Evolutionary conservation across 2,888 invertebrate species (phyloP), one percentile per base, ranked within the genome.

Genomic region (Dioctria rufipes): DNA sequence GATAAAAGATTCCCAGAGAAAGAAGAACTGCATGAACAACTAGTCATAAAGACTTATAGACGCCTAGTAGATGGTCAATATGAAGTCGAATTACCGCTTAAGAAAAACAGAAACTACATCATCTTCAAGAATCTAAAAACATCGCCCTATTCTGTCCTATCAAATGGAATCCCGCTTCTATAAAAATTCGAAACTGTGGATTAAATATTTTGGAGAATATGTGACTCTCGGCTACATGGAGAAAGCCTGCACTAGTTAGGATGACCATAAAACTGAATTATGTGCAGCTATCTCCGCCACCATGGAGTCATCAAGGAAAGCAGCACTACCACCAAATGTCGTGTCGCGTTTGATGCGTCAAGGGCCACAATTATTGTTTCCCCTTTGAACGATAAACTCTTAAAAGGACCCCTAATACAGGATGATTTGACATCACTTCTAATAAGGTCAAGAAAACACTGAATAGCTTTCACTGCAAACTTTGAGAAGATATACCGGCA

Each of bases 171-270:
- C 43, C 3, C 61, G 67, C 13, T 80, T 80, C 13, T 9, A 1
- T 3, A 25, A 71, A 3, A 49, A 49, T 46, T 9, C 9, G 5
- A 11, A 11, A 11, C 37, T 73, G n/a, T 4, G 6, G 42, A 42
- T 65, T 6, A 63, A 81, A 0, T 83, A 84, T n/a, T 78, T 85
- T 58, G 43, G 81, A 3, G 84, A 85, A 80, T 85, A 84, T 67
- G 8, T 81, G 6, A 60, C 54, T 1, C 25, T 25, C 25, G 25
- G 25, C 25, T 2, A 25, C 25, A 25, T 25, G 25, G 25, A 25
- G 25, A 54, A 69, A 43, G 46, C 81, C 2, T 4, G 43, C 5
- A n/a, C 67, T 6, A 11, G 1, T 61, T 46, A 77, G 42, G 69
- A 69, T n/a, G 49, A n/a, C 3, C 39, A 69, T 51, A 6, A 5